phyloP scores from a whole-genome alignment of 2,113 vertebrate species.

The Rhinogobius similis region DNA sequence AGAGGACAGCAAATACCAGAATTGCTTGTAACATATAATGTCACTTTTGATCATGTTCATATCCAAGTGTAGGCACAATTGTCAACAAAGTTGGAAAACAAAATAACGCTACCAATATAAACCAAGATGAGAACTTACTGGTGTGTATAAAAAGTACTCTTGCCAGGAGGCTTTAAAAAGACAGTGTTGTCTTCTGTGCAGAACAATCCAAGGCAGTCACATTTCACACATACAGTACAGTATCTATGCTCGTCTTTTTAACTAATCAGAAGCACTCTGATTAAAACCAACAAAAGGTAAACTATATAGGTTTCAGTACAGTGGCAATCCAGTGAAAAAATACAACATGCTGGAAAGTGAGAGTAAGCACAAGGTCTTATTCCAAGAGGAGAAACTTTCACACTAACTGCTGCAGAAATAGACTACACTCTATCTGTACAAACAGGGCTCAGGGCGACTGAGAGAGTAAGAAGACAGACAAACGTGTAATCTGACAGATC shows the following conservation, averaged over 20 bases:
- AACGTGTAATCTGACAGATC: slow-evolving; percentile 50
- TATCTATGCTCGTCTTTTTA: neutral
- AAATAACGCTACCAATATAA: slow-evolving; percentile 11
- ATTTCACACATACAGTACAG: too few relatives aligned
- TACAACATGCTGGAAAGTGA: neutral
- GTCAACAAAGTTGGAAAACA: neutral
- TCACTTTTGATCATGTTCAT: neutral
- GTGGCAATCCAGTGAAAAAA: slow-evolving; percentile 12
- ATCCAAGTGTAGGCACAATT: neutral
- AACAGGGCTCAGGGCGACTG: slow-evolving; percentile 24
- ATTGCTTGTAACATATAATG: slow-evolving; percentile 5
- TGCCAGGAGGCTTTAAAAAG: slow-evolving; percentile 58
- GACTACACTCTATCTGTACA: slow-evolving; percentile 18
- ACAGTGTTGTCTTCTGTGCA: slow-evolving; percentile 38
- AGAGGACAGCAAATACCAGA: slow-evolving; percentile 12
- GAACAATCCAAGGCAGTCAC: neutral
- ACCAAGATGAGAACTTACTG: slow-evolving; percentile 27
- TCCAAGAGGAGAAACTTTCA: slow-evolving; percentile 50
- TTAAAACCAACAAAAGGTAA: slow-evolving; percentile 73
- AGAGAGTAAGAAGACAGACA: slow-evolving; percentile 29
- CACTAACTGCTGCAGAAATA: slow-evolving; percentile 1
- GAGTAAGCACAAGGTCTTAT: neutral
- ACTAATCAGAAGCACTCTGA: slow-evolving; percentile 69
- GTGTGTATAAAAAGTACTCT: slow-evolving; percentile 48
- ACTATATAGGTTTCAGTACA: slow-evolving; percentile 58